These are phyloP conservation scores for Hylomyscus alleni DNA, from an alignment of 2,797 vertebrate genomes.

Conservation along the genomic window DNA sequence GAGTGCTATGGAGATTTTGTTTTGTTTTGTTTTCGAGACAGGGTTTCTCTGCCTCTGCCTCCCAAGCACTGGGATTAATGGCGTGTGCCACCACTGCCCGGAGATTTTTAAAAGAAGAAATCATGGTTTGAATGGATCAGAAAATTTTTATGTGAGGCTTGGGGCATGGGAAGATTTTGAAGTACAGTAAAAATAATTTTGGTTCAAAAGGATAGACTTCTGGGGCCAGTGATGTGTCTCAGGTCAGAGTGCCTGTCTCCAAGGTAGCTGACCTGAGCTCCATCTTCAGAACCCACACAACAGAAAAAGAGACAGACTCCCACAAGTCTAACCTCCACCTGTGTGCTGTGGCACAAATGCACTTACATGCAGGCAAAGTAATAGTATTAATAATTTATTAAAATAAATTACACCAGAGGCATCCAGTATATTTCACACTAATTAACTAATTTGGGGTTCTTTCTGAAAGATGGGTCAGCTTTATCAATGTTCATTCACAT, in stretches of 20 bases:
- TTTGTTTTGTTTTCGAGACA: too few species aligned
- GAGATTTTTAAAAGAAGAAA: slow-evolving; percentile 43
- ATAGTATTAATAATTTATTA: neutral
- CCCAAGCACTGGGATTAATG: too few species aligned
- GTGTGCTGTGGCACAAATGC: neutral
- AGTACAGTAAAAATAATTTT: neutral
- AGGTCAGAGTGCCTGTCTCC: neutral
- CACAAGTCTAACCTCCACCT: neutral
- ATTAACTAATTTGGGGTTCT: neutral
- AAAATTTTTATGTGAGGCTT: neutral
- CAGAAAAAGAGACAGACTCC: neutral
- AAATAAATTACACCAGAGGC: neutral
- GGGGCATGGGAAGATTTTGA: neutral
- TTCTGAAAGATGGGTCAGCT: neutral
- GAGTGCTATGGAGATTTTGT: neutral
- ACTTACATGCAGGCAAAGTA: neutral
- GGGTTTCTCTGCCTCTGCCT: too few species aligned
- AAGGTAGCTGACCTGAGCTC: neutral
- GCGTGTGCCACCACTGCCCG: too few species aligned
- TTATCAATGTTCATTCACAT: neutral
- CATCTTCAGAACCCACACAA: neutral
- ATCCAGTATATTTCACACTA: neutral
- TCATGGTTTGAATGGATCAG: neutral
- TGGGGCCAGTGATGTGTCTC: too few species aligned
- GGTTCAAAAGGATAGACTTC: neutral